Base-by-base conservation (phyloP, 2,888 invertebrate species). In the Aspidiotus destructor region DNA sequence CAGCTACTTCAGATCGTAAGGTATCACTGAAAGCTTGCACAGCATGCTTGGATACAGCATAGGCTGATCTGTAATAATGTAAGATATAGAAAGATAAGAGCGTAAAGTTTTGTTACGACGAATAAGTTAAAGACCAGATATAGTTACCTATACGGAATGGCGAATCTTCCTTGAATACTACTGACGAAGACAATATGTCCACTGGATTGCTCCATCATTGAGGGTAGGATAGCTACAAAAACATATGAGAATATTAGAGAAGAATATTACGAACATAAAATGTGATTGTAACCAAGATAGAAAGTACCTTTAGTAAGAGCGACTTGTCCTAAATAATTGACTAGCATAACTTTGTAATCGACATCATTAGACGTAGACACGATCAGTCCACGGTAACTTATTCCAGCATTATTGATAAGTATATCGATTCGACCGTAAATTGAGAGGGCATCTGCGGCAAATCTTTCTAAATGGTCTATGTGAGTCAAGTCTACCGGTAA, bases 291-390 rank as follows among this genome's bases (percentile, higher is more conserved):
- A 28, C 2, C 5, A 13, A 28, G 13, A 48, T 8, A 8, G 40
- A 6, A 42, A 73, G 75, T 80, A 91, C 94, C 90, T 86, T 93
- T 94, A 1, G 94, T 92, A 41, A 98, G 79, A 48, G 89, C 89
- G 68, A 96, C 85, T 72, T 93, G 84, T 15, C 96, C 96, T 80
- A 98, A 93, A 78, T 92, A 98, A 80, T 99, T 99, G 8, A 94
- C 86, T 52, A 85, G 79, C 96, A 98, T 96, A 57, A 97, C 82
- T 79, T 87, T 86, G 70, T 86, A 81, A 77, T 93, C 88, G 10
- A 96, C 91, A 76, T 90, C 87, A 53, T 91, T 77, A 55, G 84
- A 81, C 0, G 96, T 92, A 60, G 86, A 81, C 17, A 85, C 73
- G 62, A 88, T 84, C 73, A 85, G 83, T 0, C 92, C 92, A 73